Conservation (phyloP, 2,888 invertebrate species). For the Labia minor region DNA sequence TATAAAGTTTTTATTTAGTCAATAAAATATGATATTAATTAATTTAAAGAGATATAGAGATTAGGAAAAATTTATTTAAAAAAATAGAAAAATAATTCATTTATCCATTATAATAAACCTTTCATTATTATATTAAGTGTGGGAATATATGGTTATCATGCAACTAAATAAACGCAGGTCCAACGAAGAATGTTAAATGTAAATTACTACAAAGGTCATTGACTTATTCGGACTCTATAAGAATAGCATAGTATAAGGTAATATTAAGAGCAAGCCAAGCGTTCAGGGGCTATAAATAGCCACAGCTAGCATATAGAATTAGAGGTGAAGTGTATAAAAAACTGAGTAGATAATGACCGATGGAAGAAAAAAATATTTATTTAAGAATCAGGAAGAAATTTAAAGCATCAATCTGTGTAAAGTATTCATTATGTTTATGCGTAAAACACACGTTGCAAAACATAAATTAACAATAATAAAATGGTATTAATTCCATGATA, state of each 20-base stretch:
- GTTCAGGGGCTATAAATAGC: constrained; percentile 3
- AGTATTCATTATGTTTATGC: neutral
- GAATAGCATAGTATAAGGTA: constrained; percentile 2
- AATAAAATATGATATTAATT: no score
- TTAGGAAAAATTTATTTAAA: no score
- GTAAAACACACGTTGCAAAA: neutral
- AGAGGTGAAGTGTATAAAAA: neutral
- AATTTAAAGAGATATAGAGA: no score
- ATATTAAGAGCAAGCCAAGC: constrained; percentile 7
- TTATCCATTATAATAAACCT: no score
- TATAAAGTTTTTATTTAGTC: no score
- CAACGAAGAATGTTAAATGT: neutral
- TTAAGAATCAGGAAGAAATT: constrained; percentile 5
- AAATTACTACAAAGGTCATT: neutral
- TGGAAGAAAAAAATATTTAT: neutral
- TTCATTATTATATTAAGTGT: no score
- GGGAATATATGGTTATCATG: neutral
- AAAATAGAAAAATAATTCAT: no score
- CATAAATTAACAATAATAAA: no score
- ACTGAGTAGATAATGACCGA: neutral
- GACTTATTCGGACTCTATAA: constrained; percentile 4
- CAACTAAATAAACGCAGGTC: neutral
- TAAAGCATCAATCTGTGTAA: neutral
- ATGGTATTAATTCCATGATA: no score
- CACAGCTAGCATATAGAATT: neutral